Conservation (phyloP, 1,140 invertebrate species). For the Geopemphigus sp. region DNA sequence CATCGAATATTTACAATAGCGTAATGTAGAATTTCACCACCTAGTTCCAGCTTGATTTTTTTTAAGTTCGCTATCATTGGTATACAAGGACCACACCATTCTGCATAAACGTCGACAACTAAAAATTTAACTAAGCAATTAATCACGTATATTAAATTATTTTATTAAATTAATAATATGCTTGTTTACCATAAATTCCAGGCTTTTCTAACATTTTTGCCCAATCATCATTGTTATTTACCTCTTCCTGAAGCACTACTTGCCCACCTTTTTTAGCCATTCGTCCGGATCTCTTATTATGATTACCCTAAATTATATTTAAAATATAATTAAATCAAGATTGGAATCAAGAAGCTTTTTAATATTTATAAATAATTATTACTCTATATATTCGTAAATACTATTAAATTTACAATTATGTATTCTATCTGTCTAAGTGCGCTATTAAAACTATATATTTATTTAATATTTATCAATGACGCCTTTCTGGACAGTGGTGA, state of each 20-base stretch:
- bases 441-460: no score
- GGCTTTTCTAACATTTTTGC: slow-evolving; percentile 72
- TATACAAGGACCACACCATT: slow-evolving; percentile 87
- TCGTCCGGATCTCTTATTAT: slow-evolving; percentile 23
- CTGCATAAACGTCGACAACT: slow-evolving; percentile 90
- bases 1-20: slow-evolving; percentile 65
- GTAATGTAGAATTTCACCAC: slow-evolving; percentile 76
- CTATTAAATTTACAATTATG: no score
- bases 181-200: slow-evolving; percentile 71
- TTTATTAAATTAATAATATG: slow-evolving; percentile 55
- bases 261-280: slow-evolving; percentile 71
- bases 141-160: neutral
- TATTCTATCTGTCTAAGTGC: no score
- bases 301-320: neutral
- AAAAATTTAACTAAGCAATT: slow-evolving; percentile 48
- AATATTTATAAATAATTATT: no score
- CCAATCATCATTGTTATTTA: slow-evolving; percentile 86
- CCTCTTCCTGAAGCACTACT: slow-evolving; percentile 74
- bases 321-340: no score
- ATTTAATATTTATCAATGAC: no score
- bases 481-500: no score
- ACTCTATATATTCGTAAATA: no score
- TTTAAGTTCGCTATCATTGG: slow-evolving; percentile 84
- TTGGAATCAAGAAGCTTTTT: no score
- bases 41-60: slow-evolving; percentile 84